These are phyloP conservation scores for Neolamprologus falcicula DNA, from an alignment of 2,113 vertebrate species.

Conservation along the genomic window DNA sequence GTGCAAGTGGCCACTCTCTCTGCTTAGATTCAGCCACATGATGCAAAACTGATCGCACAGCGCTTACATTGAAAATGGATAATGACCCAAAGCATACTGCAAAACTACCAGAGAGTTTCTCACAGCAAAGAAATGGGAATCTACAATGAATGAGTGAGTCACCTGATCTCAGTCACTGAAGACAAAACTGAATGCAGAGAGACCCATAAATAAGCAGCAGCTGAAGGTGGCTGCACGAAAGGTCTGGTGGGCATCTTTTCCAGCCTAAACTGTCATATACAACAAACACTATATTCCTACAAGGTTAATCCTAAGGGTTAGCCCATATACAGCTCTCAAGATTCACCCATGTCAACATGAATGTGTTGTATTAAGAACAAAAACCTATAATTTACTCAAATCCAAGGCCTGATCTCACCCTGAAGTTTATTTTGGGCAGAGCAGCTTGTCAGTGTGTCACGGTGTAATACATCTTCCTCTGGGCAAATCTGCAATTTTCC, in stretches of 20 bases:
- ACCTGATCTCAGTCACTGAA: background rate
- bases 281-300: background rate
- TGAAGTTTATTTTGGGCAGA: background rate
- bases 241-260: background rate
- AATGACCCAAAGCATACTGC: background rate
- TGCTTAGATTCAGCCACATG: background rate
- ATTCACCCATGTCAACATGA: background rate
- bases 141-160: background rate
- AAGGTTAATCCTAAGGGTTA: background rate
- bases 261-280: background rate
- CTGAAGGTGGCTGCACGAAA: background rate
- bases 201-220: background rate
- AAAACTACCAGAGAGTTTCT: background rate
- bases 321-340: background rate
- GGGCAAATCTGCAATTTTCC: background rate
- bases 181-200: background rate
- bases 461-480: background rate
- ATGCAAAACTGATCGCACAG: background rate
- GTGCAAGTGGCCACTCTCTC: background rate
- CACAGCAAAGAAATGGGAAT: fast-evolving
- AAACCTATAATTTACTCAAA: background rate
- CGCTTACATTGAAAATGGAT: background rate
- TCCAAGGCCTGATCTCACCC: background rate
- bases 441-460: background rate
- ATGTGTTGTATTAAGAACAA: background rate